phyloP scores from a whole-genome alignment of 2,113 vertebrate species.

The Potamarius usumacintae region DNA sequence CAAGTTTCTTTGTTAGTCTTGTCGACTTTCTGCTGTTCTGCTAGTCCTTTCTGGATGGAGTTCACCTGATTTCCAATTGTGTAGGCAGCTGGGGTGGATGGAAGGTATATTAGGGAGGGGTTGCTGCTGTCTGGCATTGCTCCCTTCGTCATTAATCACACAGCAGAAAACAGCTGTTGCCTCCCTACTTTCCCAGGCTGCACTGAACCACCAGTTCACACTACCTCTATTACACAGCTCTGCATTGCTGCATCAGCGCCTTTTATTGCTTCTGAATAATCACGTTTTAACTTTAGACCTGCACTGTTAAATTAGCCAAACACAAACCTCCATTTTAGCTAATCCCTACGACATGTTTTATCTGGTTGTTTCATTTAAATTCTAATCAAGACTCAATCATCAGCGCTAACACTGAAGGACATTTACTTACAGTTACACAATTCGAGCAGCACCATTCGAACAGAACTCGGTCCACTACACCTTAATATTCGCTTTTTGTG shows the following conservation, averaged over 20 bases:
- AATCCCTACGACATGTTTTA: not conserved
- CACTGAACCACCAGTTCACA: constrained; percentile 24
- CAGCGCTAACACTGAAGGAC: not conserved
- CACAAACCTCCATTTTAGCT: not conserved
- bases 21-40: not conserved
- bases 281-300: not conserved
- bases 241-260: constrained; percentile 41
- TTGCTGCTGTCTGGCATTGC: constrained; percentile 46
- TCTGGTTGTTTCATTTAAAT: not conserved
- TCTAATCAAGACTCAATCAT: constrained; percentile 1
- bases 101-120: constrained; percentile 37
- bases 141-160: constrained; percentile 59
- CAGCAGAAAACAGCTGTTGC: constrained; percentile 58
- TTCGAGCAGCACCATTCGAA: not conserved
- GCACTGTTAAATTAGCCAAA: constrained; percentile 11
- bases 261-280: constrained; percentile 27
- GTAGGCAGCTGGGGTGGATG: constrained; percentile 12
- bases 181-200: constrained; percentile 49
- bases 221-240: constrained; percentile 22
- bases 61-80: constrained; percentile 2
- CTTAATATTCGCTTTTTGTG: not conserved
- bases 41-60: not conserved
- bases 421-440: not conserved
- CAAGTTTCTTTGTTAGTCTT: not conserved
- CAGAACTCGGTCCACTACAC: not conserved